Conservation (phyloP, 2,113 vertebrate genomes). For the Corvus moneduloides region DNA sequence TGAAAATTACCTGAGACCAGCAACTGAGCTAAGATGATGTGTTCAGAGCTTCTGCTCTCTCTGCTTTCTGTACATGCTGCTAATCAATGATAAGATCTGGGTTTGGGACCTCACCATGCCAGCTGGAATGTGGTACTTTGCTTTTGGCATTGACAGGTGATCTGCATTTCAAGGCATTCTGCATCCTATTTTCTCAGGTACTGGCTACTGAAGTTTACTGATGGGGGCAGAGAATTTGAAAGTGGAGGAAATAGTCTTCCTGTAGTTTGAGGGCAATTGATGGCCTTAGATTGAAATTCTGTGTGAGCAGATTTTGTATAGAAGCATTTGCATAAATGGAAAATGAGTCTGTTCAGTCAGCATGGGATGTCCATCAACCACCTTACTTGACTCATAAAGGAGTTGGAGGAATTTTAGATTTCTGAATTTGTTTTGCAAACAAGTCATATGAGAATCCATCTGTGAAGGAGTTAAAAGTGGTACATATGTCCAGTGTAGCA, state of each 20-base stretch:
- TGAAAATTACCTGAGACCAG: neutral
- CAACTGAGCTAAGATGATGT: neutral
- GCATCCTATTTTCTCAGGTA: neutral
- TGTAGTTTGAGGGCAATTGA: neutral
- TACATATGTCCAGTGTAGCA: neutral
- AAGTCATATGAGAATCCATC: neutral
- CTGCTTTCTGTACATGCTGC: neutral
- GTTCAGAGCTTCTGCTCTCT: neutral
- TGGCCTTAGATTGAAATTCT: neutral
- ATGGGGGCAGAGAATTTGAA: neutral
- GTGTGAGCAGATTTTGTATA: neutral
- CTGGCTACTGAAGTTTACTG: neutral
- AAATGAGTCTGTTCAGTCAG: neutral
- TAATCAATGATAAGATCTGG: neutral
- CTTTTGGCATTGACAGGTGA: neutral
- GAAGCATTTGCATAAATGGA: neutral
- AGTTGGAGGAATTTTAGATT: neutral
- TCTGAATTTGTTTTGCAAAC: neutral
- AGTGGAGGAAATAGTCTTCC: neutral
- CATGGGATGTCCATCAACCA: neutral
- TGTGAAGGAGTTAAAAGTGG: neutral
- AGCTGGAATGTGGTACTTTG: neutral
- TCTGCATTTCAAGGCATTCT: neutral
- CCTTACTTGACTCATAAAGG: neutral
- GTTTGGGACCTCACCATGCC: neutral